Conservation (phyloP, 2,797 vertebrate genomes). For the Takifugu rubripes region DNA sequence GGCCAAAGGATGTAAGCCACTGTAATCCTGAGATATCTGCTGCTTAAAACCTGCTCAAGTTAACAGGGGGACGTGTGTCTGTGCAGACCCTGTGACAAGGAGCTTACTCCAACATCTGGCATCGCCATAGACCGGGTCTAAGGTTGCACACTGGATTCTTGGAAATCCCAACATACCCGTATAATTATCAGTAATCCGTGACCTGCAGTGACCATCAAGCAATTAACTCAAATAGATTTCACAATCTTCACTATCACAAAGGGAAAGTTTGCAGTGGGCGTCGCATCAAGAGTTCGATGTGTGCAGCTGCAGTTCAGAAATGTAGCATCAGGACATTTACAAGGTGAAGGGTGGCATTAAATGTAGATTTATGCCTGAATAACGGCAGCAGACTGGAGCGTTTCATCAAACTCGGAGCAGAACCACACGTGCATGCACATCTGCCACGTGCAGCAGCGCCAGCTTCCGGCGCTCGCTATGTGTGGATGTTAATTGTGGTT, state of each 20-base stretch:
- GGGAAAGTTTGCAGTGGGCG: no score
- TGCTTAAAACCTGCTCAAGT: constrained; percentile 75
- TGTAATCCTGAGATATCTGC: constrained; percentile 82
- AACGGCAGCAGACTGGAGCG: background rate
- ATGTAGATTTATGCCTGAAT: no score
- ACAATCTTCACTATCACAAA: no score
- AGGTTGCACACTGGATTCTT: constrained; percentile 34
- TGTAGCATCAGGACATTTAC: no score
- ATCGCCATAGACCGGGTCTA: constrained; percentile 37
- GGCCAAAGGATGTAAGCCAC: constrained; percentile 81
- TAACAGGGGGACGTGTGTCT: constrained; percentile 65
- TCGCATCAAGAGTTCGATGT: background rate
- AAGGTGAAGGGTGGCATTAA: no score
- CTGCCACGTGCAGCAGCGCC: constrained; percentile 1
- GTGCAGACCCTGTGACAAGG: constrained; percentile 53
- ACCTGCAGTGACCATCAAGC: no score
- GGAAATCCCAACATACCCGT: constrained; percentile 20
- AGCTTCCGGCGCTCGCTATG: constrained; percentile 3
- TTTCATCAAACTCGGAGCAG: background rate
- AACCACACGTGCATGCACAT: constrained; percentile 6
- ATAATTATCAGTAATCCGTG: no score
- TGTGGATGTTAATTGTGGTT: constrained; percentile 14
- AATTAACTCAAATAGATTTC: no score
- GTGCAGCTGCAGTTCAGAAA: background rate
- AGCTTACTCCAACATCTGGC: constrained; percentile 81